Evolutionary conservation across 2,888 invertebrate genomes (phyloP), one percentile per base, ranked within the genome.

Genomic region (Idaea straminata): DNA sequence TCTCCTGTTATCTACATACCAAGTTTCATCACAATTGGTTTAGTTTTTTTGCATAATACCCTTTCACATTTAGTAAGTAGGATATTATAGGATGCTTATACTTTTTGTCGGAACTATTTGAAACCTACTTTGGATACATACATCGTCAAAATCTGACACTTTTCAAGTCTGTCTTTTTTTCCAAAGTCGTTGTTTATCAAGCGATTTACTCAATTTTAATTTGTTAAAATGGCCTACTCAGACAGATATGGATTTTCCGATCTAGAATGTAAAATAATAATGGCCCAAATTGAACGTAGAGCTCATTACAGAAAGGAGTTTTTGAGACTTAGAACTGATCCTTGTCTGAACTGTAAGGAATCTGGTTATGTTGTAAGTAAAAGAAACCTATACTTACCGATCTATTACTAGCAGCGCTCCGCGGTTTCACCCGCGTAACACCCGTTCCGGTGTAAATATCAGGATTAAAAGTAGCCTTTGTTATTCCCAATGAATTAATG

Each of bases 281-380:
- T 93, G 75, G 94, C 94, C 77, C 94, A 95, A 81, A 94, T 95
- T 57, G 91, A 94, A 74, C 86, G 95, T 67, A 88, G 96, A 61
- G 85, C 89, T 1, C 85, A 86, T 64, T 88, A 94, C 62, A 94
- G 97, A 70, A 87, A 94, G 47, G 94, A 96, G 78, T 98, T 95
- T 84, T 85, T 96, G 64, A 96, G 95, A 82, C 89, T 94, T 69
- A 84, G 91, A 35, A 91, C 94, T 4, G 95, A 97, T 85, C 98
- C 98, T 4, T 94, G 94, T 79, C 88, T 93, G 67, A 95, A 96
- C 88, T 93, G 94, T 5, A 83, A 84, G 15, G 94, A 95, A 81
- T 94, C 95, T 62, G 96, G 96, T n/a, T 86, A 92, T 83, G 90
- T 96, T 80, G 96, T 96, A 93, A 93, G 95, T 94, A 47, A 15